Evolutionary conservation across 1,140 invertebrate species (phyloP).

Genomic region (Drosophila bifasciata): DNA sequence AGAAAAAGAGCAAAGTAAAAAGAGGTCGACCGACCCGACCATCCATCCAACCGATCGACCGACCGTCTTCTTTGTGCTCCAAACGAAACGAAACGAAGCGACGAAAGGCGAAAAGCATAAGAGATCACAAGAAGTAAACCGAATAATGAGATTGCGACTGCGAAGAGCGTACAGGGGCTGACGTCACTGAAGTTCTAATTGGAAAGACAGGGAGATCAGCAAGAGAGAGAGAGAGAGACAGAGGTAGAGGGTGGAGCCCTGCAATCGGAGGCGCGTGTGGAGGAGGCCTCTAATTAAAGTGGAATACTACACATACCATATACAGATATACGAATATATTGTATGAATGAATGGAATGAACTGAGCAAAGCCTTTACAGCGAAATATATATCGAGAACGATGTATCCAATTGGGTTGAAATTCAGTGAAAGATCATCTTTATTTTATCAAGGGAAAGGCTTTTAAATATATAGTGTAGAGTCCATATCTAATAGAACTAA

Average conservation of each 20-base stretch:
- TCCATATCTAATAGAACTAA: no score
- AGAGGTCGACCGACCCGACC: conserved; percentile 7
- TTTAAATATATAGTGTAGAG: no score
- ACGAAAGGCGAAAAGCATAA: no score
- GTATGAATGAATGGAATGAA: no score
- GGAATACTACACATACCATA: conserved; percentile 26
- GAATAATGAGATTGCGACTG: no score
- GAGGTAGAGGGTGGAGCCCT: neutral
- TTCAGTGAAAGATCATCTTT: no score
- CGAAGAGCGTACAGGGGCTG: neutral
- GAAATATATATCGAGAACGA: conserved; percentile 8
- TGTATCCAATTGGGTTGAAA: neutral
- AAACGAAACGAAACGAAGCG: neutral
- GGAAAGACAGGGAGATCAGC: conserved; percentile 15
- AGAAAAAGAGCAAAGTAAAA: conserved; percentile 4
- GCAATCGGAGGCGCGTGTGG: conserved; percentile 21
- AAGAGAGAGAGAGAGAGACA: neutral
- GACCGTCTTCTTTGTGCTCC: neutral
- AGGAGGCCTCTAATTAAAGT: conserved; percentile 44
- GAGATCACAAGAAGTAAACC: no score
- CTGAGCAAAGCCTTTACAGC: no score
- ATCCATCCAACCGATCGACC: neutral
- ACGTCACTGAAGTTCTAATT: conserved; percentile 61
- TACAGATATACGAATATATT: neutral
- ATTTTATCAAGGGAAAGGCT: no score